A percentile compares a stretch with the other conserved stretches of the same genome.
Evolutionary conservation across 1,140 invertebrate genomes (phyloP).

Genomic region (Drosophila suzukii): DNA sequence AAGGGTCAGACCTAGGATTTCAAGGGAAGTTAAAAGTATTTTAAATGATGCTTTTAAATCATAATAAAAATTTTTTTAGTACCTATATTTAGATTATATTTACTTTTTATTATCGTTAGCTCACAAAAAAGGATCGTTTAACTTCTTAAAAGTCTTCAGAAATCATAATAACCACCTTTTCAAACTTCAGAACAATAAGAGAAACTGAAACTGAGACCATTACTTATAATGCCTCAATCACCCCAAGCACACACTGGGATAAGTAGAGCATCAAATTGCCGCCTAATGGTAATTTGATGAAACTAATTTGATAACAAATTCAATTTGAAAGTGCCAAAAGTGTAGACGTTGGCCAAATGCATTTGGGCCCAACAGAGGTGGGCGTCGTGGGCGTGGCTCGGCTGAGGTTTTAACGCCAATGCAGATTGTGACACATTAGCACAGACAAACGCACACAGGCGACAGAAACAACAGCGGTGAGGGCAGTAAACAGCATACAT

Average conservation of each 20-base stretch:
- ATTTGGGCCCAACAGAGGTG: constrained; percentile 26
- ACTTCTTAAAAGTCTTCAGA: too few species aligned
- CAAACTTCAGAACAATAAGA: neutral
- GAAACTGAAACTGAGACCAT: neutral
- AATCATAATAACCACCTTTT: too few species aligned
- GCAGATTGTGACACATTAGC: constrained; percentile 68
- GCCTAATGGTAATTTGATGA: constrained; percentile 70
- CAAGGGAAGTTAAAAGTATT: too few species aligned
- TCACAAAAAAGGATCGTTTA: too few species aligned
- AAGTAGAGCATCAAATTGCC: constrained; percentile 35
- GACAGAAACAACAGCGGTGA: constrained; percentile 20
- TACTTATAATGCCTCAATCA: neutral
- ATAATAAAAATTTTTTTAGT: too few species aligned
- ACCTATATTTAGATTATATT: too few species aligned
- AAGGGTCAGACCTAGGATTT: too few species aligned
- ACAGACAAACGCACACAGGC: constrained; percentile 49
- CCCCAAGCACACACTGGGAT: neutral
- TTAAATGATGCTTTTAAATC: too few species aligned
- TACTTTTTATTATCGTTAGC: too few species aligned
- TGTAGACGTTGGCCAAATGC: constrained; percentile 55
- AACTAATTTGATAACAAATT: constrained; percentile 80
- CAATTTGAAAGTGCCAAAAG: constrained; percentile 73
- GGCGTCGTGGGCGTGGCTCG: neutral
- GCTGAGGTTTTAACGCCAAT: constrained; percentile 49
- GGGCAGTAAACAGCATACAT: constrained; percentile 57